Evolutionary conservation across 1,140 invertebrate species (phyloP), one percentile per base, ranked within the genome.

Genomic region (Pogonus chalceus): DNA sequence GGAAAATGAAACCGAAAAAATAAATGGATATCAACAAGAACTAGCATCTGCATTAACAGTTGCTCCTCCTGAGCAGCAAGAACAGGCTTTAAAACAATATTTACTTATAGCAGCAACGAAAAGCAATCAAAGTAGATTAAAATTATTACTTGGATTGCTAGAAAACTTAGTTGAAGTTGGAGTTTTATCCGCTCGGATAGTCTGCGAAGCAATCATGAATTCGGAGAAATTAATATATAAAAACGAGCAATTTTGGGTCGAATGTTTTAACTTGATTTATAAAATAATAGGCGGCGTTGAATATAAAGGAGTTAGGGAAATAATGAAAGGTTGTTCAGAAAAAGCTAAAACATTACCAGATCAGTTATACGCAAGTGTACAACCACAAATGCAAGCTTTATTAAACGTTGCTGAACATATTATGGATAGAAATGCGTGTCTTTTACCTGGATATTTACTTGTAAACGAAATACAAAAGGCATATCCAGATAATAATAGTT

Each of bases 371-470:
- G 79, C 84, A n/a, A 84, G 83, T 35, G 79, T 87, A 23, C 76
- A 88, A 63, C 85, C 85, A 4, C 89, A 92, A 71, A 72, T 92
- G 24, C 82, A 84, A 64, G 85, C 83, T n/a, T 70, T 93, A 14
- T 79, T 88, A 62, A 81, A 82, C 65, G 81, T 96, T 2, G 79
- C 96, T 48, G 80, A 87, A 60, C 85, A 88, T 60, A 95, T 97
- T 61, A 90, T 97, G 73, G 90, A 97, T 68, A 76, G 94, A 23
- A 91, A 94, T 73, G 85, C 87, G 2, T 94, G 91, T 65, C 72
- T 98, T 9, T 72, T 97, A 37, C 95, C 95, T 12, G 90, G 87
- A 18, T 96, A 96, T 70, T 90, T 98, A 58, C 89, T 96, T 56
- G 86, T 95, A 0, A 96, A 93, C 72, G 93, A 97, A 75, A 85